A percentile compares a stretch with the other conserved stretches of the same genome.
These are phyloP conservation scores for Tuberolachnus salignus DNA, from an alignment of 2,888 invertebrate genomes.

Conservation along the genomic window DNA sequence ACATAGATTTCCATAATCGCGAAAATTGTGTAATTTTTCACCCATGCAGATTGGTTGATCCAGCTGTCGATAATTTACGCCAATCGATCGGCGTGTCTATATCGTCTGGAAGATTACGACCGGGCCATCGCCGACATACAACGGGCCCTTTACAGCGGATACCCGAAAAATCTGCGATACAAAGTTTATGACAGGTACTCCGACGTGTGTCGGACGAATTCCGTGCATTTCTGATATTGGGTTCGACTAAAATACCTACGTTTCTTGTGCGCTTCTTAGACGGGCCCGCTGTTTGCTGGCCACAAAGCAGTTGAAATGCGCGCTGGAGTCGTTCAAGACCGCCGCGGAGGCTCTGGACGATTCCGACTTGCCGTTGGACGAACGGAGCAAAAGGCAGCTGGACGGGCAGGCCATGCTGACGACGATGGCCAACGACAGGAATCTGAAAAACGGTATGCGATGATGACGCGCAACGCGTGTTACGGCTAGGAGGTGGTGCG, in stretches of 20 bases:
- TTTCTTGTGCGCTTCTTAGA: constrained; percentile 62
- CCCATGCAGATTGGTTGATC: constrained; percentile 22
- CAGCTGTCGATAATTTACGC: constrained; percentile 70
- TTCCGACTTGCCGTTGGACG: constrained; percentile 70
- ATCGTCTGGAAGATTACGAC: constrained; percentile 73
- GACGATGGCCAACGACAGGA: constrained; percentile 69
- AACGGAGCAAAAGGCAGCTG: constrained; percentile 69
- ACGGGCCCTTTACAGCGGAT: constrained; percentile 70
- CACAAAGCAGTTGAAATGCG: constrained; percentile 71
- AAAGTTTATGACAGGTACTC: constrained; percentile 71
- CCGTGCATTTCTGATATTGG: no score
- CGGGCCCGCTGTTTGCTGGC: constrained; percentile 75
- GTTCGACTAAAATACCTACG: no score
- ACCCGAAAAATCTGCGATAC: constrained; percentile 75
- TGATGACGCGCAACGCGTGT: no score
- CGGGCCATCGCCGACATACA: constrained; percentile 75
- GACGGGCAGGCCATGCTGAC: constrained; percentile 76
- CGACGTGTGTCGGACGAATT: no score
- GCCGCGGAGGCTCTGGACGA: constrained; percentile 74
- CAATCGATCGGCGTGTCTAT: constrained; percentile 81
- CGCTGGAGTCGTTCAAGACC: constrained; percentile 70
- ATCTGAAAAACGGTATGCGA: constrained; percentile 50
- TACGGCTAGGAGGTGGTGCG: no score
- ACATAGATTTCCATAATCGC: no score
- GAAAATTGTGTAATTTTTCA: no score